Percentiles rank a stretch among this genome's conserved stretches.
Evolutionary conservation across 2,113 vertebrate genomes (phyloP).

Genomic region (Clarias macrocephalus): DNA sequence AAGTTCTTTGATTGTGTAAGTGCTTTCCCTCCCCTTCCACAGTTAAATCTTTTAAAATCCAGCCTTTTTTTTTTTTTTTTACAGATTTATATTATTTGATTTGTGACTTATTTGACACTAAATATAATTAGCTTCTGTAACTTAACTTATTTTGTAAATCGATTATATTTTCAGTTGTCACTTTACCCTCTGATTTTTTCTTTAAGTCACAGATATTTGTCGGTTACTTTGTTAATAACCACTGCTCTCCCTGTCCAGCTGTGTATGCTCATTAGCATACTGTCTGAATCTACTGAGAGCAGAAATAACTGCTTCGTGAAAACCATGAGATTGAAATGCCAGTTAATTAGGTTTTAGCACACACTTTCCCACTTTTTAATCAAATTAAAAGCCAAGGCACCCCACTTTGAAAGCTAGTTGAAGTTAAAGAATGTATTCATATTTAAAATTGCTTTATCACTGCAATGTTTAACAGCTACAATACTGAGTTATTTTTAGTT

Average conservation of each 20-base stretch:
- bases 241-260: not conserved
- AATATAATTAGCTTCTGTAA: not conserved
- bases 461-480: constrained; percentile 31
- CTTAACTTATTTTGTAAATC: not conserved
- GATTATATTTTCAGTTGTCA: not conserved
- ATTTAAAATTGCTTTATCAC: constrained; percentile 65
- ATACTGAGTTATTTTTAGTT: constrained; percentile 21
- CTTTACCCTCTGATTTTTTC: not conserved
- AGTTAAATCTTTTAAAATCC: not conserved
- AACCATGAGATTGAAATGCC: constrained; percentile 20
- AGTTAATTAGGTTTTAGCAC: constrained; percentile 40
- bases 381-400: constrained; percentile 12
- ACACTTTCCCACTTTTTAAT: constrained; percentile 39
- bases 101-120: not conserved
- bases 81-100: not conserved
- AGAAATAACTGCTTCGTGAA: constrained; percentile 12
- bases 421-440: constrained; percentile 58
- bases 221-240: constrained; percentile 14
- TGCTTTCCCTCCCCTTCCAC: not conserved
- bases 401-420: constrained; percentile 34
- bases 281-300: not conserved
- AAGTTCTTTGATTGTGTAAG: not conserved
- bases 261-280: not conserved
- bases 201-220: not conserved
- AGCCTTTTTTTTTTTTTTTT: not conserved